Percentiles rank a stretch among this genome's conserved stretches.
phyloP scores from a whole-genome alignment of 2,113 vertebrate species.

The Microtus oregoni region DNA sequence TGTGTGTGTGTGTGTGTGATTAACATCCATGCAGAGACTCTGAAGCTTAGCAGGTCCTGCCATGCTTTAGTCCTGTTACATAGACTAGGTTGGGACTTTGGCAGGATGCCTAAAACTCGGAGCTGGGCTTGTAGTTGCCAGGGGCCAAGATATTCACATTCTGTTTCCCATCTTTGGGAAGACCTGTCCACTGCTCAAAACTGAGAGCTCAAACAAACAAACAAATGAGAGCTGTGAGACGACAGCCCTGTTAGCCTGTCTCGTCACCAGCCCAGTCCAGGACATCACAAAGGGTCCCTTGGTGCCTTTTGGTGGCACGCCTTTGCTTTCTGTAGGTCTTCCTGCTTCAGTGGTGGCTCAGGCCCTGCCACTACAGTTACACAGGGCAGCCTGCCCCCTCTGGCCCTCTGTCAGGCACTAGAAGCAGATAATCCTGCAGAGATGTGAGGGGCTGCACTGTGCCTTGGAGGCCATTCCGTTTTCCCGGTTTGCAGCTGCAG shows the following conservation, averaged over 20 bases:
- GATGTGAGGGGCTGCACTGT: accelerated
- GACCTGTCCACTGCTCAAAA: neutral
- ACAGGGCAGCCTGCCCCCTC: neutral
- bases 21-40: neutral
- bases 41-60: accelerated
- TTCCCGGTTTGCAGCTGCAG: neutral
- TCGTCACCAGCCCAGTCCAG: neutral
- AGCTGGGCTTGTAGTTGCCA: neutral
- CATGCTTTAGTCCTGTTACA: accelerated
- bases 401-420: neutral
- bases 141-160: neutral
- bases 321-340: neutral
- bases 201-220: neutral
- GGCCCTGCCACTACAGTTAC: neutral
- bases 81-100: neutral
- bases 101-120: neutral
- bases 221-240: neutral
- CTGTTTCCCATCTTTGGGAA: neutral
- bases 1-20: no score
- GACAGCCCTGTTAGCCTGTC: neutral
- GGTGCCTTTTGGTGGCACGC: neutral
- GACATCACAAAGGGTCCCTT: neutral
- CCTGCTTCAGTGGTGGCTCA: neutral
- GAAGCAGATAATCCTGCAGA: neutral
- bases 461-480: neutral